phyloP scores from a whole-genome alignment of 2,888 invertebrate genomes.

The Caenorhabditis zanzibari region DNA sequence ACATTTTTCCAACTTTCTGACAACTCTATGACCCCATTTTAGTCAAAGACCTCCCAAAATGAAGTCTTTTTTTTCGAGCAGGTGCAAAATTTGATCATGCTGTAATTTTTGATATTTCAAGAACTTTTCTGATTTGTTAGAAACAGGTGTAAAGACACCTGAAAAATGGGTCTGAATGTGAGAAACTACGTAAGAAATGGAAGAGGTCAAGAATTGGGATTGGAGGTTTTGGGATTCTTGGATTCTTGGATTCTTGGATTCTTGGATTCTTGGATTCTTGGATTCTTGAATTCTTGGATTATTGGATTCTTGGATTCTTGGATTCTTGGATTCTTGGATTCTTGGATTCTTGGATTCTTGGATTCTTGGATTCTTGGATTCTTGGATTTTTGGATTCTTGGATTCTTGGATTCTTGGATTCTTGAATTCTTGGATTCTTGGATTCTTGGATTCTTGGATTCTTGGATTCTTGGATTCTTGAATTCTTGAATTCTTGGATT shows the following conservation, averaged over 20 bases:
- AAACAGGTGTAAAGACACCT: no score
- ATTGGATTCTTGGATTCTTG: not conserved
- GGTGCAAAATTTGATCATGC: no score
- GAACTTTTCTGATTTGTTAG: no score
- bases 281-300: not conserved
- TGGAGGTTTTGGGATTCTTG: not conserved
- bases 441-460: not conserved
- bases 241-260: not conserved
- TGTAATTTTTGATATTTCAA: no score
- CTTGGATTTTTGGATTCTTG: not conserved
- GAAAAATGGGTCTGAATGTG: no score
- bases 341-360: not conserved
- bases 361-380: not conserved
- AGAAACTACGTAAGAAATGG: no score
- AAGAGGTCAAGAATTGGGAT: not conserved
- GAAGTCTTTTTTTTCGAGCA: not conserved
- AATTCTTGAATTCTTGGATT: no score
- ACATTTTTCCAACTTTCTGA: no score
- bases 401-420: not conserved
- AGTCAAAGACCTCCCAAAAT: constrained; percentile 1
- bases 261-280: not conserved
- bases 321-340: not conserved
- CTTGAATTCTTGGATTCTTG: not conserved
- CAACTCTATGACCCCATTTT: no score
- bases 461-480: not conserved